Conservation (phyloP, 2,113 vertebrate genomes). For the Cacatua alba region DNA sequence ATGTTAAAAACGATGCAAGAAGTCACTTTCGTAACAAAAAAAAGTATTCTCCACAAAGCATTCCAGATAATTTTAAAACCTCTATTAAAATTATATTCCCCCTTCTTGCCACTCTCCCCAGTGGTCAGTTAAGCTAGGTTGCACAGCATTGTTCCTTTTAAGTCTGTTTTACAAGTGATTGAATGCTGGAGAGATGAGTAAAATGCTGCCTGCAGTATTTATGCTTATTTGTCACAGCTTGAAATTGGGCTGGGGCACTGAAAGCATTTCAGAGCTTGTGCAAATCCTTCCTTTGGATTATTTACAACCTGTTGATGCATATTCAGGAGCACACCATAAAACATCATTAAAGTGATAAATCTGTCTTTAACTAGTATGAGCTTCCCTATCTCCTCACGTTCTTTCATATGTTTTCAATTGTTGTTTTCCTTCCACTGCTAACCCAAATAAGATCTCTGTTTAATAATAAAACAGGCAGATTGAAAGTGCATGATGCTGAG, state of each 20-base stretch:
- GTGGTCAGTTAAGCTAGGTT: background rate
- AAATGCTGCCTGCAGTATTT: background rate
- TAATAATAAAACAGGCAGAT: background rate
- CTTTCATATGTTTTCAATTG: background rate
- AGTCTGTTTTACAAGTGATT: background rate
- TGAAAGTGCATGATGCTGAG: background rate
- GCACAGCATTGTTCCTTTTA: background rate
- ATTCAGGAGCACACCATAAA: constrained; percentile 24
- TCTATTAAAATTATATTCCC: background rate
- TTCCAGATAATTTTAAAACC: background rate
- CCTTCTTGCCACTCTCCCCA: background rate
- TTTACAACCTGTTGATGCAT: constrained; percentile 35
- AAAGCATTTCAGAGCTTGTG: constrained; percentile 3
- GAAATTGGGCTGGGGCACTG: constrained; percentile 17
- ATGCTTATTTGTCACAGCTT: constrained; percentile 13
- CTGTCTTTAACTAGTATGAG: background rate
- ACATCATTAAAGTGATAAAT: constrained; percentile 11
- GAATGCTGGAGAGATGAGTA: background rate
- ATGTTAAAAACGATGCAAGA: background rate
- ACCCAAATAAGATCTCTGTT: background rate
- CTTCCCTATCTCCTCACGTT: background rate
- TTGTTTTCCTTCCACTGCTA: background rate
- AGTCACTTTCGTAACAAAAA: background rate
- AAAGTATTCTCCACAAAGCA: background rate
- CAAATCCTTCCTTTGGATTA: constrained; percentile 35